Evolutionary conservation across 2,888 invertebrate genomes (phyloP), one percentile per base, ranked within the genome.

Genomic region (Oligia latruncula): DNA sequence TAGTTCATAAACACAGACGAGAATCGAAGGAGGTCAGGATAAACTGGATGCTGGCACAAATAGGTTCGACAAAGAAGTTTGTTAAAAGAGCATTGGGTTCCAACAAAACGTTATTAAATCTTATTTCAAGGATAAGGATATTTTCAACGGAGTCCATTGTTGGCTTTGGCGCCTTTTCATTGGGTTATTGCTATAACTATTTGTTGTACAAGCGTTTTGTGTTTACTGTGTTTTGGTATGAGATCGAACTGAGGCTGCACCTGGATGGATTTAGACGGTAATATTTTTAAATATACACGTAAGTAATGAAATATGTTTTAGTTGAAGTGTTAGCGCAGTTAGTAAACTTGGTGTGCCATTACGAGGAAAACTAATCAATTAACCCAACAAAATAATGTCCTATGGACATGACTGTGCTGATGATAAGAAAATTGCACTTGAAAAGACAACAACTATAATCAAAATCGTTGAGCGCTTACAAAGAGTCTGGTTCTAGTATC

Each of bases 81-180:
- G 89, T 91, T 93, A 95, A 95, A 95, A 94, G 95, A 95, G 93
- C 95, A 95, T 93, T 93, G 91, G 90, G 88, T 78, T 86, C 91
- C 92, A 93, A 96, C 94, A 95, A 95, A 96, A 95, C 94, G 94
- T 95, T 96, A 96, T 96, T 96, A 96, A 96, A 96, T 95, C 95
- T 94, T 89, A 93, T 95, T 95, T 94, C 86, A 88, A 86, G 90
- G 92, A 93, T 94, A 90, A 92, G 92, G 92, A 93, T 93, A 92
- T 94, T 93, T 93, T 78, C 72, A 88, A 88, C 72, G 71, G 78
- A 75, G 82, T 66, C 73, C 80, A 85, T 89, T 89, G 90, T 89
- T 92, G 90, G 78, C 90, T 91, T 89, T 91, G 85, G 90, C 91
- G 90, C 91, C 91, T 91, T 93, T 94, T 92, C 89, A 92, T 90